These are phyloP conservation scores for Lacerta agilis DNA, from an alignment of 2,797 vertebrate genomes.

Conservation along the genomic window DNA sequence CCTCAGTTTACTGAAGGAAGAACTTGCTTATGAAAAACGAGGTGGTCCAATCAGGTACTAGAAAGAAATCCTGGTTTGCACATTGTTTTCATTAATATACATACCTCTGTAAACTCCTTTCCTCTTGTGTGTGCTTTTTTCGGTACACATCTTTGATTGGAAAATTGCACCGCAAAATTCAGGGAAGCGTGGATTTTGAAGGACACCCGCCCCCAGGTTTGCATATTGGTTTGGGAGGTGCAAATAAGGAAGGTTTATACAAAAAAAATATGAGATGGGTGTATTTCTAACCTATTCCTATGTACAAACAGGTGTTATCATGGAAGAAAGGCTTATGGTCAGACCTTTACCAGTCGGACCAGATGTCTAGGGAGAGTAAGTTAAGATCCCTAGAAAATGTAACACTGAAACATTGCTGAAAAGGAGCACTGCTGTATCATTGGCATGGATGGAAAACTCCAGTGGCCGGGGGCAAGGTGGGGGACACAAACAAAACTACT, in stretches of 20 bases:
- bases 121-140: no score
- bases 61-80: not conserved
- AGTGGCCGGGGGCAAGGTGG: slow-evolving; percentile 15
- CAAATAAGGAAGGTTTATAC: no score
- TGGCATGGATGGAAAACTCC: slow-evolving; percentile 43
- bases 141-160: no score
- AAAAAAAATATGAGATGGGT: no score
- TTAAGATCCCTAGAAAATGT: slow-evolving; percentile 9
- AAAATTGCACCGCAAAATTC: no score
- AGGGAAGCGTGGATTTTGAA: no score
- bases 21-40: not conserved
- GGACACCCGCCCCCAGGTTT: no score
- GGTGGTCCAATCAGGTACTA: not conserved
- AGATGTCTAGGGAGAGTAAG: not conserved
- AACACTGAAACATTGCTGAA: slow-evolving; percentile 39
- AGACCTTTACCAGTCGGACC: not conserved
- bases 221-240: no score
- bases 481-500: not conserved
- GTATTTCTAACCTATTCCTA: no score
- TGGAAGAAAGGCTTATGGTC: no score
- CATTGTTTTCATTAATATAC: no score
- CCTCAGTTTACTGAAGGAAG: not conserved
- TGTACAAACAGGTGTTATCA: not conserved
- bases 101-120: no score
- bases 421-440: slow-evolving; percentile 35